These are phyloP conservation scores for Anguilla obscura DNA, from an alignment of 2,797 vertebrate genomes.

Conservation along the genomic window DNA sequence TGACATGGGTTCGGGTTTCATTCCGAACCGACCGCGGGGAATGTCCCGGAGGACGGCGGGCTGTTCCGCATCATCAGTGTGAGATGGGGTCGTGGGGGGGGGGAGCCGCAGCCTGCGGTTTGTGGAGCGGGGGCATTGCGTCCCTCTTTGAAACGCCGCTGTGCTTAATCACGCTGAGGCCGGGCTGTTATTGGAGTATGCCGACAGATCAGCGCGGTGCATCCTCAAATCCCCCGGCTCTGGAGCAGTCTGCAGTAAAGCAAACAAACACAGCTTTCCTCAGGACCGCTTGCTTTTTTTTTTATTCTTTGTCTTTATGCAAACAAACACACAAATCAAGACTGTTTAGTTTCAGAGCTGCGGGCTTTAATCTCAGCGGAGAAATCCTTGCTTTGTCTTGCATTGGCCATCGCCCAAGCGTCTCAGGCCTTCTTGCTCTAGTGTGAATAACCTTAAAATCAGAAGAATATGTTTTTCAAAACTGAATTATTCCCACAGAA, in stretches of 20 bases:
- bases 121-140: constrained; percentile 28
- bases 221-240: constrained; percentile 50
- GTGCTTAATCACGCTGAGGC: constrained; percentile 34
- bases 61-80: constrained; percentile 45
- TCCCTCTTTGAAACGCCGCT: constrained; percentile 19
- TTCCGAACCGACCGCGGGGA: constrained; percentile 24
- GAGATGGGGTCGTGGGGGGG: constrained; percentile 3
- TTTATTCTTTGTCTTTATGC: background rate
- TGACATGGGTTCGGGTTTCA: constrained; percentile 20
- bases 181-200: constrained; percentile 51
- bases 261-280: constrained; percentile 39
- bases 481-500: background rate
- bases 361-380: background rate
- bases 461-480: background rate
- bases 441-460: constrained; percentile 15
- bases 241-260: constrained; percentile 62
- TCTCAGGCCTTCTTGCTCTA: background rate
- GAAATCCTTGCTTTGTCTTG: background rate
- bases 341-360: background rate
- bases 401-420: background rate
- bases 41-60: constrained; percentile 24
- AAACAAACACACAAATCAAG: constrained; percentile 23
- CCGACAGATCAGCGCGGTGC: constrained; percentile 52
- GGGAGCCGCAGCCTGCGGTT: background rate
- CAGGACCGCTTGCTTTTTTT: constrained; percentile 22